phyloP scores from a whole-genome alignment of 2,797 vertebrate genomes.

The Perodicticus potto region DNA sequence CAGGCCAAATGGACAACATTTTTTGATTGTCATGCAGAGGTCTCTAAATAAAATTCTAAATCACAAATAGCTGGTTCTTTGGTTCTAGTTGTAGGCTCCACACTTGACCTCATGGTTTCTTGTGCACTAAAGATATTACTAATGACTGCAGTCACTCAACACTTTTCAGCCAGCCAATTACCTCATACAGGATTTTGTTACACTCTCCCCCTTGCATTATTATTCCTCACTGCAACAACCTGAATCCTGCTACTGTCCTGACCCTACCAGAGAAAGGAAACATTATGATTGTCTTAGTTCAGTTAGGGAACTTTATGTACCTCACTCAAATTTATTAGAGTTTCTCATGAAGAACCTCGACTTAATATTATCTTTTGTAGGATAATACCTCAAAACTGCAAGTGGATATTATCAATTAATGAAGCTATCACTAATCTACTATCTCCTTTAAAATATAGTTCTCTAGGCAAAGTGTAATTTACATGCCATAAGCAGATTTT shows the following conservation, averaged over 20 bases:
- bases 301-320: neutral
- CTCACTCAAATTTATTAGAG: neutral
- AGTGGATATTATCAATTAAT: neutral
- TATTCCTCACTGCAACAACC: neutral
- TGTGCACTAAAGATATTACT: neutral
- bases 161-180: neutral
- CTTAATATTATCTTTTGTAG: neutral
- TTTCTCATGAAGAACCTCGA: neutral
- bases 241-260: neutral
- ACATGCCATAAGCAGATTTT: neutral
- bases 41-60: constrained; percentile 3
- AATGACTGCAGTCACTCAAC: neutral
- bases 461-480: neutral
- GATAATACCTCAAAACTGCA: neutral
- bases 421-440: neutral
- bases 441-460: neutral
- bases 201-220: neutral
- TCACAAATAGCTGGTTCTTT: neutral
- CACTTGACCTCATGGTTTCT: neutral
- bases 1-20: neutral
- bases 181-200: neutral
- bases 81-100: neutral
- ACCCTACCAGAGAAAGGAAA: neutral
- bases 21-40: neutral
- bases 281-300: neutral